phyloP scores from a whole-genome alignment of 2,797 vertebrate species.

The Platalea minor region DNA sequence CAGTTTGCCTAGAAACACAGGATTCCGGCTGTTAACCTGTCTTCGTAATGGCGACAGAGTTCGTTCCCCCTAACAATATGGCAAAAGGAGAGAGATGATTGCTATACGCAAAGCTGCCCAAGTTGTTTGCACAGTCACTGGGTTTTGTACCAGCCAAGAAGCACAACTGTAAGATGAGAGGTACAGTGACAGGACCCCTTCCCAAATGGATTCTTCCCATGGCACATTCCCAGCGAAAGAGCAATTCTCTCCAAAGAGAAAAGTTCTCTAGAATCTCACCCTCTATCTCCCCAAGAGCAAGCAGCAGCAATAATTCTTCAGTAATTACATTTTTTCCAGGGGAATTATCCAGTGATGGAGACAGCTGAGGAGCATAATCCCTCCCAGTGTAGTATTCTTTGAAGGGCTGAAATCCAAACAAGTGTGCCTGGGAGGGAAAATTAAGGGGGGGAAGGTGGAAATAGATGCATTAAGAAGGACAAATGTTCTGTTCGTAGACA shows the following conservation, averaged over 20 bases:
- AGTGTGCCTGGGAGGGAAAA: neutral
- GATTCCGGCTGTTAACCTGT: accelerated
- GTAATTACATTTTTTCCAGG: neutral
- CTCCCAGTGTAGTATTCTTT: neutral
- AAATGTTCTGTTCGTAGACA: neutral
- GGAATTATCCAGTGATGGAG: neutral
- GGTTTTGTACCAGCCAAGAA: neutral
- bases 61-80: accelerated
- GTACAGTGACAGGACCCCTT: neutral
- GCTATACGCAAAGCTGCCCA: neutral
- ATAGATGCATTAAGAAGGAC: neutral
- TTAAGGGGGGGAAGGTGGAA: neutral
- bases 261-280: neutral
- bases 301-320: neutral
- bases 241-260: neutral
- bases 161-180: accelerated
- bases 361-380: neutral
- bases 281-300: neutral
- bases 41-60: accelerated
- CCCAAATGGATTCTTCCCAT: neutral
- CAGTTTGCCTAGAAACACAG: neutral
- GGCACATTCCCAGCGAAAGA: neutral
- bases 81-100: neutral
- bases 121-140: neutral
- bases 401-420: neutral